phyloP scores from a whole-genome alignment of 2,888 invertebrate species.

The Lymantria dispar region DNA sequence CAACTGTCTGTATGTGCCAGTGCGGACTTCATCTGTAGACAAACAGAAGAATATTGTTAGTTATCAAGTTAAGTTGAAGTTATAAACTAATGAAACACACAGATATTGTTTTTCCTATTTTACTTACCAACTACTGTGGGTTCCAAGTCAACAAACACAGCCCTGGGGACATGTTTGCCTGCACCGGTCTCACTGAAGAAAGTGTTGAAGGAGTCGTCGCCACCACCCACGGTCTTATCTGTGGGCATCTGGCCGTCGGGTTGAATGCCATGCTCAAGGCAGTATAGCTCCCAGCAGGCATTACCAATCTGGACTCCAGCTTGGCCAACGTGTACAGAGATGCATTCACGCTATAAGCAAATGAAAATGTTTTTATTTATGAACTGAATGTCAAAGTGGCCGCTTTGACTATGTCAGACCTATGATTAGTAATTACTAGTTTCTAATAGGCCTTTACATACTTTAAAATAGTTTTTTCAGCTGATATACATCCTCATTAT shows the following conservation, averaged over 20 bases:
- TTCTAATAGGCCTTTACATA: no score
- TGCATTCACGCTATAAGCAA: slow-evolving; percentile 83
- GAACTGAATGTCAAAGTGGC: no score
- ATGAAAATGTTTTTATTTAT: slow-evolving; percentile 14
- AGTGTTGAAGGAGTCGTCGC: slow-evolving; percentile 97
- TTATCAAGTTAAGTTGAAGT: not conserved
- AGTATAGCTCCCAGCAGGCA: slow-evolving; percentile 95
- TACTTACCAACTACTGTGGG: slow-evolving; percentile 92
- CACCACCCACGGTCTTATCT: slow-evolving; percentile 94
- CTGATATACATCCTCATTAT: no score
- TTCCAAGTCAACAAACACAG: slow-evolving; percentile 97
- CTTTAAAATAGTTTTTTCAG: no score
- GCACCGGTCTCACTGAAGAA: slow-evolving; percentile 97
- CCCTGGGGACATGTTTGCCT: slow-evolving; percentile 97
- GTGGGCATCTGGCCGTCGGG: slow-evolving; percentile 97
- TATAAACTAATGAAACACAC: slow-evolving; percentile 1
- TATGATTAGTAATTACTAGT: not conserved
- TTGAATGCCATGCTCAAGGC: slow-evolving; percentile 94
- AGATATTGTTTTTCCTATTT: no score
- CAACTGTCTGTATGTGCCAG: slow-evolving; percentile 96
- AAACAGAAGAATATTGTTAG: slow-evolving; percentile 24
- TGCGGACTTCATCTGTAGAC: slow-evolving; percentile 91
- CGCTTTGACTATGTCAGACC: no score
- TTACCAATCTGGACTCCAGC: slow-evolving; percentile 94
- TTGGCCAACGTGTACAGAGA: slow-evolving; percentile 84